Conservation (phyloP, 2,113 vertebrate genomes). For the Hirundichthys speculiger region DNA sequence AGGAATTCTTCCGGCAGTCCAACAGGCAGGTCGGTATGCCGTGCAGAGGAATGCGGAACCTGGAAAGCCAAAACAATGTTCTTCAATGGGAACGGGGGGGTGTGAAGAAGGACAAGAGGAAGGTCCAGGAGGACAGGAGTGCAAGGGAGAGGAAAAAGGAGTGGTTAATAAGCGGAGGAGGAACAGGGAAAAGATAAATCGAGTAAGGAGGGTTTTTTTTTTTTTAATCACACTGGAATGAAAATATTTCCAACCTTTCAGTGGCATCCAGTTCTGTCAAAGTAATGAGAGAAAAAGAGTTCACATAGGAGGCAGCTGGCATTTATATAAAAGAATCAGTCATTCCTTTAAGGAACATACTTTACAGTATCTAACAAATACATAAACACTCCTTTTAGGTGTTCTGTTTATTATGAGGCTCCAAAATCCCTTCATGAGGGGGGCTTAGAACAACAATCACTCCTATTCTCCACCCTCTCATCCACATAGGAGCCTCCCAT, state of each 20-base stretch:
- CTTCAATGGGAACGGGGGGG: slow-evolving; percentile 29
- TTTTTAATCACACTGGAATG: slow-evolving; percentile 51
- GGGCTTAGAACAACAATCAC: slow-evolving; percentile 52
- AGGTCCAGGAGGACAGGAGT: slow-evolving; percentile 31
- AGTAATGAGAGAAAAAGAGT: slow-evolving; percentile 18
- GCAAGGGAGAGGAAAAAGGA: slow-evolving; percentile 35
- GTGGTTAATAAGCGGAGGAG: slow-evolving; percentile 23
- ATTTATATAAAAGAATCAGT: neutral
- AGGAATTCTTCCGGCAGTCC: slow-evolving; percentile 63
- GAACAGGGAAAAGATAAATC: slow-evolving; percentile 14
- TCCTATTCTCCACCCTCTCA: slow-evolving; percentile 42
- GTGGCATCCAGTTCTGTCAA: slow-evolving; percentile 36
- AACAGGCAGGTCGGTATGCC: slow-evolving; percentile 59
- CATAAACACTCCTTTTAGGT: slow-evolving; percentile 36
- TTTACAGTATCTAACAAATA: slow-evolving; percentile 50
- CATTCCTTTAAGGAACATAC: neutral
- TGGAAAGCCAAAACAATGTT: slow-evolving; percentile 65
- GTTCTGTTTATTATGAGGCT: slow-evolving; percentile 44
- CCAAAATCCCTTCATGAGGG: slow-evolving; percentile 52
- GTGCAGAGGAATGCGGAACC: slow-evolving; percentile 66
- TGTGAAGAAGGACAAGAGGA: slow-evolving; percentile 36
- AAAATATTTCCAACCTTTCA: slow-evolving; percentile 50
- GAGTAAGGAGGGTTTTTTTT: slow-evolving; percentile 7
- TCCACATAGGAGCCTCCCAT: slow-evolving; percentile 3
- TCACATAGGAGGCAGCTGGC: slow-evolving; percentile 7